Evolutionary conservation across 2,888 invertebrate species (phyloP).

Genomic region (Catocala fraxini): DNA sequence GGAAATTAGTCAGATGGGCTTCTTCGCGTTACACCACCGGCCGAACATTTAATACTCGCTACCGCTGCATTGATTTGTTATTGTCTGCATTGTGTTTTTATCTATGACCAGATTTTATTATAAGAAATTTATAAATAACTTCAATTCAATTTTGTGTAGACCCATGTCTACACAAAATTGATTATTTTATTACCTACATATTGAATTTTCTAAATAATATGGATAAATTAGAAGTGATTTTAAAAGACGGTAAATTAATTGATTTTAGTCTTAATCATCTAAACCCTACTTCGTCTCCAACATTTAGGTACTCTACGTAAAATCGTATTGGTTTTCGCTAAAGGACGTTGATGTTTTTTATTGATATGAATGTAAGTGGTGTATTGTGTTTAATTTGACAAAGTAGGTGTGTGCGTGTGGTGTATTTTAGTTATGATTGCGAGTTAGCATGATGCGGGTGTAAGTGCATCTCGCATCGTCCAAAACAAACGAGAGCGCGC

Average conservation of each 20-base stretch:
- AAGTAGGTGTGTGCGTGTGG: conserved; percentile 23
- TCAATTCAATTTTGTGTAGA: too few relatives aligned
- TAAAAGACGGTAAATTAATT: too few relatives aligned
- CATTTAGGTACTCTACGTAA: too few relatives aligned
- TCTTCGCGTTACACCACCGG: conserved; percentile 52
- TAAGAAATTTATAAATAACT: conserved; percentile 13
- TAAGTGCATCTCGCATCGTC: conserved; percentile 39
- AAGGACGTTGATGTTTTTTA: conserved; percentile 12
- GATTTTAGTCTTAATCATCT: too few relatives aligned
- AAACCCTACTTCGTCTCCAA: background rate
- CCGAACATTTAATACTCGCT: conserved; percentile 4
- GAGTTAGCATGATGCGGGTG: conserved; percentile 42
- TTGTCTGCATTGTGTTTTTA: conserved; percentile 18
- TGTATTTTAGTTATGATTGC: conserved; percentile 36
- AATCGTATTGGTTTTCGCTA: too few relatives aligned
- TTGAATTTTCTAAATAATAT: too few relatives aligned
- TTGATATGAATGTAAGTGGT: conserved; percentile 26
- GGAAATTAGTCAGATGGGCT: conserved; percentile 72
- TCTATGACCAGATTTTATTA: background rate
- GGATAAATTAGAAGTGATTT: too few relatives aligned
- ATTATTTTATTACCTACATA: background rate
- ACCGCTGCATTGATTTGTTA: conserved; percentile 14
- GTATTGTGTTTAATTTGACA: conserved; percentile 25
- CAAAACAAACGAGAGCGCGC: conserved; percentile 57
- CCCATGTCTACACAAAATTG: background rate